Evolutionary conservation across 2,888 invertebrate species (phyloP).

Genomic region (Dasysyrphus tricinctus): DNA sequence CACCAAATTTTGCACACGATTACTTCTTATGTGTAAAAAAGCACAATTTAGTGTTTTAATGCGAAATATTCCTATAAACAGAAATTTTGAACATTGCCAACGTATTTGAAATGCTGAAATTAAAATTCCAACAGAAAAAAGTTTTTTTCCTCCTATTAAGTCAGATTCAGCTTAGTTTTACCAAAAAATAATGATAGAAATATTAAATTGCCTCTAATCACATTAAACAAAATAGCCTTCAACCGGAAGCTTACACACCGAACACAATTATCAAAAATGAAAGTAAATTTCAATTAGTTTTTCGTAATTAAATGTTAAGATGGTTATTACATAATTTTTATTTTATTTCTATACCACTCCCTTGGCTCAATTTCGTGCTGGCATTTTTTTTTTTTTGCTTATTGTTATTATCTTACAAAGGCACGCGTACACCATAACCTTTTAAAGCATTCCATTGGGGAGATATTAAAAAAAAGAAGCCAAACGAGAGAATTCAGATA

Average conservation of each 20-base stretch:
- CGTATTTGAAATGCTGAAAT: neutral
- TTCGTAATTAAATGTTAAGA: constrained; percentile 54
- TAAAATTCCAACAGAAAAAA: neutral
- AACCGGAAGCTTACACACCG: neutral
- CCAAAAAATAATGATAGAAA: neutral
- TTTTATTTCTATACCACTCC: neutral
- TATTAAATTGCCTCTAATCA: neutral
- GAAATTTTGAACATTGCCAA: no score
- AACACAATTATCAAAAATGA: neutral
- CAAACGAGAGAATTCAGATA: neutral
- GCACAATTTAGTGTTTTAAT: no score
- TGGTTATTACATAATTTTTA: neutral
- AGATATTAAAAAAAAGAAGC: neutral
- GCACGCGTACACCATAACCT: neutral
- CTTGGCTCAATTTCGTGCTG: neutral
- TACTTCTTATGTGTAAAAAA: no score
- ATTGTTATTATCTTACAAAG: neutral
- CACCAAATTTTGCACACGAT: no score
- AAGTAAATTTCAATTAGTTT: constrained; percentile 63
- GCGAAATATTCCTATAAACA: no score
- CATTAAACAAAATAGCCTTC: neutral
- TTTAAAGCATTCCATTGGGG: neutral
- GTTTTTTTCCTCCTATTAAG: no score
- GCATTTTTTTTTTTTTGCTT: neutral
- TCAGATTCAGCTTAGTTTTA: neutral